These are phyloP conservation scores for Epirrhoe tristata DNA, from an alignment of 2,888 invertebrate genomes.

Conservation along the genomic window DNA sequence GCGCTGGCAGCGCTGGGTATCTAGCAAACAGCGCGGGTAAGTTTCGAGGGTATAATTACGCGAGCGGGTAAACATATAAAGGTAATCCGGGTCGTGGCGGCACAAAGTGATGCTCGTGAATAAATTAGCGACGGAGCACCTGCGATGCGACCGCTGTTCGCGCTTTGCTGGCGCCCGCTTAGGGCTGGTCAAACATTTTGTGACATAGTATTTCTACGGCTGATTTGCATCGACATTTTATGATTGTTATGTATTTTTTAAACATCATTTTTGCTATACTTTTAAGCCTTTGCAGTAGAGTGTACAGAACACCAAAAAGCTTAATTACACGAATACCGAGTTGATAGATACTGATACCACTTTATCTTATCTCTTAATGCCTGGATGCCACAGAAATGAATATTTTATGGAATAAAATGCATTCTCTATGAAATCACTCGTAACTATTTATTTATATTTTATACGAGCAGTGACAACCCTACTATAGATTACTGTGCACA, in stretches of 20 bases:
- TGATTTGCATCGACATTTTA: background rate
- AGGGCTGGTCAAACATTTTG: conserved; percentile 53
- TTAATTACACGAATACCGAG: too few species aligned
- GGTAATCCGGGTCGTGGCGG: conserved; percentile 83
- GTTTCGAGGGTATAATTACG: conserved; percentile 84
- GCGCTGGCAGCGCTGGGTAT: conserved; percentile 12
- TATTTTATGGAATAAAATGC: too few species aligned
- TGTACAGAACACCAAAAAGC: too few species aligned
- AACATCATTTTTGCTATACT: too few species aligned
- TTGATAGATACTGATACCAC: too few species aligned
- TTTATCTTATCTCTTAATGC: too few species aligned
- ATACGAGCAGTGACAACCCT: conserved; percentile 55
- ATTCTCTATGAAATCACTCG: background rate
- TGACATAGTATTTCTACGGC: background rate
- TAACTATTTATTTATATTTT: background rate
- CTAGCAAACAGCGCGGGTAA: conserved; percentile 54
- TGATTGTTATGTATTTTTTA: too few species aligned
- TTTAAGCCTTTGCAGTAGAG: too few species aligned
- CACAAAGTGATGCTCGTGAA: conserved; percentile 84
- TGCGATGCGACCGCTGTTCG: conserved; percentile 72
- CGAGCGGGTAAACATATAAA: conserved; percentile 83
- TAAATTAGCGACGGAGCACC: conserved; percentile 78
- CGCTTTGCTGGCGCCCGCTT: conserved; percentile 43
- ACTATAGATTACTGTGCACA: conserved; percentile 47
- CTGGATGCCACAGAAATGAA: too few species aligned